Base-by-base conservation (phyloP, 2,797 vertebrate genomes). In the Coreius guichenoti region DNA sequence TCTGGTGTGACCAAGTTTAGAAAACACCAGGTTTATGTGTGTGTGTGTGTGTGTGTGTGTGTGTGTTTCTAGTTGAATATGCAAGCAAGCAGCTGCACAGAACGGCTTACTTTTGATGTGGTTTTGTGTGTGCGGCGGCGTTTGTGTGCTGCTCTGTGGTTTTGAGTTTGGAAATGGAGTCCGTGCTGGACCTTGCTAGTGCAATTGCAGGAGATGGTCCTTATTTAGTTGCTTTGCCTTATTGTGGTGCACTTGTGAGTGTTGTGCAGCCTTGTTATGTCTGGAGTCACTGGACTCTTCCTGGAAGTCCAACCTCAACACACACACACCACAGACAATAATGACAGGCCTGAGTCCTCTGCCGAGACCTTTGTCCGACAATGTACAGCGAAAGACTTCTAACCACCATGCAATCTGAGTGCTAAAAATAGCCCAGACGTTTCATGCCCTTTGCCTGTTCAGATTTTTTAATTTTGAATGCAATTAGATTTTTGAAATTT, bases 231-330 rank as follows among this genome's bases (percentile, higher is more conserved):
- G 65, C 75, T 72, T 79, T 72, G 75, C 77, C 76, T 80, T 85
- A 65, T 87, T 86, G 81, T 73, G 80, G 80, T 82, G 39, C 75
- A 49, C 63, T 67, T 84, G 61, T 65, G 13, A 78, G 47, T 58
- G 84, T 81, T 67, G 39, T 80, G 81, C 13, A 49, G 70, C 47
- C 29, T 70, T 89, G 91, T 92, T 93, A 91, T 92, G 91, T 94
- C 89, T 85, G 67, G 54, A 86, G 85, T 90, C 87, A 86, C 77
- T 86, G 70, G 90, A 90, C 89, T 84, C 86, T 94, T 95, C 92
- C 90, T 91, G 92, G 93, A 94, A 93, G 84, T 56, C 45, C 80
- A 85, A 33, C 70, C 69, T 85, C 80, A 81, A 81, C 75, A 69
- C 61, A 82, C 51, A 82, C 49, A 77, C 85, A 69, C 72, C 45